Conservation (phyloP, 2,888 invertebrate species). For the Limenitis camilla region DNA sequence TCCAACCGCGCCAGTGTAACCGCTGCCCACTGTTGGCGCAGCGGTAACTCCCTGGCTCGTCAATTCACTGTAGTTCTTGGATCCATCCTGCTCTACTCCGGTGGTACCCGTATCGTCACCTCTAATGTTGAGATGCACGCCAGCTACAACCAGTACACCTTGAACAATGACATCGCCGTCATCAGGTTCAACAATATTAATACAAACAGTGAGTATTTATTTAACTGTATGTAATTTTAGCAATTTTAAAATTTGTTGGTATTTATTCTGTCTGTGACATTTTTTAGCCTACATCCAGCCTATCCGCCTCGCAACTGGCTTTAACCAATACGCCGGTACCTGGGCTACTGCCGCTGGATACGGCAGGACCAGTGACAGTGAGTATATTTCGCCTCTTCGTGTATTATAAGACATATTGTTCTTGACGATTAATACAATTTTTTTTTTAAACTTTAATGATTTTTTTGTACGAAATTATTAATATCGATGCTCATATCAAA, state of each 20-base stretch:
- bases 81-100: slow-evolving; percentile 30
- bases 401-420: too few species aligned
- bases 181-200: slow-evolving; percentile 22
- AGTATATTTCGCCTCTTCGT: too few species aligned
- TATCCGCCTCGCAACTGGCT: slow-evolving; percentile 26
- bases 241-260: neutral
- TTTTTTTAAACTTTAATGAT: neutral
- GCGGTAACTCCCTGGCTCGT: too few species aligned
- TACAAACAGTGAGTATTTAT: slow-evolving; percentile 27
- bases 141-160: slow-evolving; percentile 27
- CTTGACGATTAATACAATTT: too few species aligned
- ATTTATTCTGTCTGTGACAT: neutral
- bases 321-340: slow-evolving; percentile 24
- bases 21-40: too few species aligned
- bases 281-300: slow-evolving; percentile 12
- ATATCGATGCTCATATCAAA: too few species aligned
- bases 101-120: slow-evolving; percentile 29
- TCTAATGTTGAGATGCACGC: slow-evolving; percentile 30
- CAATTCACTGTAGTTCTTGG: too few species aligned
- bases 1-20: too few species aligned
- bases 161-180: slow-evolving; percentile 35
- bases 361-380: slow-evolving; percentile 32
- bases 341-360: slow-evolving; percentile 32
- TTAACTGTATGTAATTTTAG: neutral
- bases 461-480: too few species aligned